Conservation (phyloP, 92 coral and sea anemone species). For the Porites cylindrica region DNA sequence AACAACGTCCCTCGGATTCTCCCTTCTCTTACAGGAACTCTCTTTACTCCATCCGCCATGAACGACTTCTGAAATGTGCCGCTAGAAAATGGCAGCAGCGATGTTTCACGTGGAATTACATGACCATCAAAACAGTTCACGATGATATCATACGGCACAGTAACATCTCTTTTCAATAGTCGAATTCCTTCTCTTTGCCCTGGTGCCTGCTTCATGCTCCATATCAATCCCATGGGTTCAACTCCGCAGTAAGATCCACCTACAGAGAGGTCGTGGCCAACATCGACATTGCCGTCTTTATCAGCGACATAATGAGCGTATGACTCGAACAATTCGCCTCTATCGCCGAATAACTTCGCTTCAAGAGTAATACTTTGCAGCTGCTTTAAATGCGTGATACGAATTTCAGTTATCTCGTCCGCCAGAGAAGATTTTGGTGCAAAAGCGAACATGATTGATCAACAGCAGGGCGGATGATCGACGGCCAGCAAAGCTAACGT, state of each 20-base stretch:
- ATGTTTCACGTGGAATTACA: background rate
- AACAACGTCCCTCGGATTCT: constrained; percentile 60
- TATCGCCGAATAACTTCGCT: constrained; percentile 39
- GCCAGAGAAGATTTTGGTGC: constrained; percentile 20
- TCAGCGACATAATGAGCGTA: constrained; percentile 47
- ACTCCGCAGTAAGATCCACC: constrained; percentile 54
- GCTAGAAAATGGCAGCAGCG: constrained; percentile 2
- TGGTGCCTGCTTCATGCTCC: constrained; percentile 37
- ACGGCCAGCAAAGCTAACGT: too few species aligned
- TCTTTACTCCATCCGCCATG: constrained; percentile 61
- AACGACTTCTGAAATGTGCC: constrained; percentile 53
- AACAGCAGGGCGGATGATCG: too few species aligned
- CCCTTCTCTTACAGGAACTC: constrained; percentile 51
- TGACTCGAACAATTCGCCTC: constrained; percentile 27
- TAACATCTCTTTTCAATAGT: constrained; percentile 43
- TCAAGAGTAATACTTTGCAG: constrained; percentile 28
- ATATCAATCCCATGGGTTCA: constrained; percentile 48
- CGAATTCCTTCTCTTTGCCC: constrained; percentile 22
- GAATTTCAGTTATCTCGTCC: constrained; percentile 18
- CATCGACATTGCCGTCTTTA: constrained; percentile 20
- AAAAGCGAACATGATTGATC: background rate
- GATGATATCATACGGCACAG: constrained; percentile 32
- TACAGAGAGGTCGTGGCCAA: constrained; percentile 33
- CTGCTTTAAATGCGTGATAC: constrained; percentile 13
- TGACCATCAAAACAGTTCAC: constrained; percentile 41